Percentiles rank a stretch among this genome's conserved stretches.
Evolutionary conservation across 2,888 invertebrate genomes (phyloP).

Genomic region (Phyllotreta cruciferae): DNA sequence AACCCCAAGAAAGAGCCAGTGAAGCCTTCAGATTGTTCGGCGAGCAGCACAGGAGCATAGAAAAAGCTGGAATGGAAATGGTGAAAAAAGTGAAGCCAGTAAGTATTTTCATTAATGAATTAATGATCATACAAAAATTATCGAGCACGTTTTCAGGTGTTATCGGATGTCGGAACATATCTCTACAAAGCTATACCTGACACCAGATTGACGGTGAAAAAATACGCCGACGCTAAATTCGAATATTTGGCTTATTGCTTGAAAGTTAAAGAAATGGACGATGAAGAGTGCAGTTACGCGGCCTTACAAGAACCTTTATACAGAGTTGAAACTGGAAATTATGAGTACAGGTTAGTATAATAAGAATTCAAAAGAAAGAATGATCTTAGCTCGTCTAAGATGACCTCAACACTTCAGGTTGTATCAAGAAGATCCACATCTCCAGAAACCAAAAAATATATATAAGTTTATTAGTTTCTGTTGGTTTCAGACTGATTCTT

Average conservation of each 20-base stretch:
- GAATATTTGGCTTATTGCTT: slow-evolving; percentile 98
- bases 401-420: no score
- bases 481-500: slow-evolving; percentile 76
- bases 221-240: slow-evolving; percentile 98
- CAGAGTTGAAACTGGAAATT: slow-evolving; percentile 98
- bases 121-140: not conserved
- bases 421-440: no score
- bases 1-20: slow-evolving; percentile 93
- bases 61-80: slow-evolving; percentile 88
- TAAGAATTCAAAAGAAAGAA: not conserved
- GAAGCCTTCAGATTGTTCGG: slow-evolving; percentile 96
- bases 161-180: slow-evolving; percentile 95
- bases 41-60: slow-evolving; percentile 91
- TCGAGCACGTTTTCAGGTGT: slow-evolving; percentile 66
- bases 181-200: slow-evolving; percentile 98
- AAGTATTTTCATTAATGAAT: slow-evolving; percentile 46
- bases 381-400: no score
- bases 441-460: no score
- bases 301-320: slow-evolving; percentile 95
- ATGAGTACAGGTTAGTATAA: slow-evolving; percentile 81
- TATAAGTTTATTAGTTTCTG: slow-evolving; percentile 6
- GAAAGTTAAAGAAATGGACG: slow-evolving; percentile 99
- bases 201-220: slow-evolving; percentile 94
- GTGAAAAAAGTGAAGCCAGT: slow-evolving; percentile 91
- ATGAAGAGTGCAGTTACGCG: slow-evolving; percentile 95